Percentiles rank a stretch among this genome's conserved stretches.
Evolutionary conservation across 2,113 vertebrate genomes (phyloP).

Genomic region (Anarrhichthys ocellatus): DNA sequence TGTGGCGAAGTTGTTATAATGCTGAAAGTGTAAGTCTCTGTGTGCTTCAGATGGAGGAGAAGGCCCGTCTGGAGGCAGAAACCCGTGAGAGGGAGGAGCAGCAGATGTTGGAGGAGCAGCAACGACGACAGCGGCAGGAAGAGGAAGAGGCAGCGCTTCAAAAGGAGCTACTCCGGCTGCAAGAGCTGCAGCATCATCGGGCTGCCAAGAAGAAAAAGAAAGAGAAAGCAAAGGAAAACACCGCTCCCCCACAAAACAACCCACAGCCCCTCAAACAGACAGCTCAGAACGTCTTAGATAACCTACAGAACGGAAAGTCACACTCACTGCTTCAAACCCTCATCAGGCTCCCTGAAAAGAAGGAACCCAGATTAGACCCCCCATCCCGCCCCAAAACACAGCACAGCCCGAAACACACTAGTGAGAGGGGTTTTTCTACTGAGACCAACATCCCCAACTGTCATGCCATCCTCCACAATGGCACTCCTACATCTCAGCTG

Average conservation of each 20-base stretch:
- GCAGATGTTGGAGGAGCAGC: slow-evolving; percentile 87
- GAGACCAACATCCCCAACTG: slow-evolving; percentile 55
- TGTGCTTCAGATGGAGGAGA: slow-evolving; percentile 91
- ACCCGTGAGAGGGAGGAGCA: slow-evolving; percentile 89
- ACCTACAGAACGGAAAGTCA: slow-evolving; percentile 88
- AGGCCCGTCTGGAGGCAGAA: slow-evolving; percentile 92
- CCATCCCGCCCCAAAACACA: slow-evolving; percentile 37
- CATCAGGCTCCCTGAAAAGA: slow-evolving; percentile 80
- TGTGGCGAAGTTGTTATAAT: not conserved
- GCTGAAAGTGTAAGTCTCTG: slow-evolving; percentile 3
- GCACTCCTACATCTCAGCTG: slow-evolving; percentile 78
- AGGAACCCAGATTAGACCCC: slow-evolving; percentile 69
- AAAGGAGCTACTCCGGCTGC: slow-evolving; percentile 89
- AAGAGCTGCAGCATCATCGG: slow-evolving; percentile 90
- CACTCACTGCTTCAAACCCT: slow-evolving; percentile 84
- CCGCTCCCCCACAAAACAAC: slow-evolving; percentile 80
- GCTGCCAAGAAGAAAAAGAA: slow-evolving; percentile 96
- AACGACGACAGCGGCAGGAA: slow-evolving; percentile 79
- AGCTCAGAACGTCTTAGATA: slow-evolving; percentile 82
- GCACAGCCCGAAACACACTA: slow-evolving; percentile 80
- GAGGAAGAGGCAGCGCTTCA: slow-evolving; percentile 90
- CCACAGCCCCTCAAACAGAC: slow-evolving; percentile 86
- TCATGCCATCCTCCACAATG: slow-evolving; percentile 51
- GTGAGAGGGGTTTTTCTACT: slow-evolving; percentile 83
- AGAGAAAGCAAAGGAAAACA: slow-evolving; percentile 88